Base-by-base conservation (phyloP, 2,797 vertebrate species). In the Anomalospiza imberbis region DNA sequence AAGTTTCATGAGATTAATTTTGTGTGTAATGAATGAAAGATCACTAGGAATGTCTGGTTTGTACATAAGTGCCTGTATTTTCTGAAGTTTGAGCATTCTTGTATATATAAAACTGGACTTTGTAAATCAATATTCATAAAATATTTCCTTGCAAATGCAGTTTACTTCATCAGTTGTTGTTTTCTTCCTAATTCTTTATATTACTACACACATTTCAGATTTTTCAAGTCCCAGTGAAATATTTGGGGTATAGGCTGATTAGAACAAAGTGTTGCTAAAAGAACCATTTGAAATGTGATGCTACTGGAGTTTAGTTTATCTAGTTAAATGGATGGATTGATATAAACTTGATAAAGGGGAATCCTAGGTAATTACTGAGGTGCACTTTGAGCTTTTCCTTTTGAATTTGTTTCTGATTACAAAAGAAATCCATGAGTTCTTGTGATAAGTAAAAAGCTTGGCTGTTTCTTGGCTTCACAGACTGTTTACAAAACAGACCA, bases 341-440 rank as follows among this genome's bases (percentile, higher is more conserved):
- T 86, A 91, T 89, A 94, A 94, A 60, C 86, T 91, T 95, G 94
- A 96, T 97, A 95, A 97, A 93, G 94, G 96, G 93, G 94, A 97
- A 98, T 97, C 80, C 91, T 94, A 85, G 93, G 88, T 95, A 97
- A 98, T 98, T 97, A 97, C 89, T 73, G 58, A 28, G 63, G 67
- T 94, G 89, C 88, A 95, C 85, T 91, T 95, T 68, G 91, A 95
- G 86, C 95, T 97, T 97, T 93, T 94, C 97, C 86, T 95, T 86
- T 74, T 97, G 82, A 68, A 94, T 91, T 88, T 70, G 50, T 94
- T 77, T 96, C 72, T 93, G 86, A 92, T 95, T 96, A 89, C 93
- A 96, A 96, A 94, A 88, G 51, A 94, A 95, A 95, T 66, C 77
- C 93, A 85, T 96, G 94, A 73, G 66, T 95, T 87, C 70, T 93